phyloP scores from a whole-genome alignment of 2,113 vertebrate genomes.

The Anguilla japonica region DNA sequence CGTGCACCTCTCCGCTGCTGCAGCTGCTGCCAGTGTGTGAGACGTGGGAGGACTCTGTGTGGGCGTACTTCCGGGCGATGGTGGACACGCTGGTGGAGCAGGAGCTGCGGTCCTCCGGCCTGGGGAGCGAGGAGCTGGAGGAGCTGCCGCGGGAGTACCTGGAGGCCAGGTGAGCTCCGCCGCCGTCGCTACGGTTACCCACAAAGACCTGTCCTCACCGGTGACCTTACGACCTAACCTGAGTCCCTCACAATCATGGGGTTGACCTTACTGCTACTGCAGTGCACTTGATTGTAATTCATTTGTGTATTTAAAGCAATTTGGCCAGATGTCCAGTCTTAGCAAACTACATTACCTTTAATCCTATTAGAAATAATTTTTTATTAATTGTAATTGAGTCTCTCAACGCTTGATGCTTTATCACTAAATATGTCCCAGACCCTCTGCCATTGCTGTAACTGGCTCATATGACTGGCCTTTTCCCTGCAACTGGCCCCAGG shows the following conservation, averaged over 20 bases:
- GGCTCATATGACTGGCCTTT: too few relatives aligned
- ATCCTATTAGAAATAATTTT: too few relatives aligned
- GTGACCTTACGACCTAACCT: too few relatives aligned
- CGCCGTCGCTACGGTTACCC: neutral
- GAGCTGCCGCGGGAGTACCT: slow-evolving; percentile 87
- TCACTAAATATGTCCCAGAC: too few relatives aligned
- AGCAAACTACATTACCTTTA: too few relatives aligned
- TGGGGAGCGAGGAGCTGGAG: slow-evolving; percentile 79
- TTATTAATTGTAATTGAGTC: too few relatives aligned
- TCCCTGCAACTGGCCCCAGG: neutral
- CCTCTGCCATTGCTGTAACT: neutral
- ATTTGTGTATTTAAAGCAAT: too few relatives aligned
- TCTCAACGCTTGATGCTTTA: too few relatives aligned
- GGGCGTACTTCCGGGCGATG: slow-evolving; percentile 94
- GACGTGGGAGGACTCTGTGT: slow-evolving; percentile 94
- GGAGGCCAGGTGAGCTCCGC: slow-evolving; percentile 82
- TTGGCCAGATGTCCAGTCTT: too few relatives aligned
- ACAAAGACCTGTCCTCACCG: neutral
- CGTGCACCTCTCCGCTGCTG: neutral
- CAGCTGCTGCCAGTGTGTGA: slow-evolving; percentile 93
- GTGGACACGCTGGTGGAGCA: slow-evolving; percentile 95
- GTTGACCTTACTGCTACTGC: too few relatives aligned
- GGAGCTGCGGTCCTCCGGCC: slow-evolving; percentile 84
- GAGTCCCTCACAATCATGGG: too few relatives aligned
- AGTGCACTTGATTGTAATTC: too few relatives aligned